Conservation (phyloP, 2,888 invertebrate genomes). For the Drosophila antonietae region DNA sequence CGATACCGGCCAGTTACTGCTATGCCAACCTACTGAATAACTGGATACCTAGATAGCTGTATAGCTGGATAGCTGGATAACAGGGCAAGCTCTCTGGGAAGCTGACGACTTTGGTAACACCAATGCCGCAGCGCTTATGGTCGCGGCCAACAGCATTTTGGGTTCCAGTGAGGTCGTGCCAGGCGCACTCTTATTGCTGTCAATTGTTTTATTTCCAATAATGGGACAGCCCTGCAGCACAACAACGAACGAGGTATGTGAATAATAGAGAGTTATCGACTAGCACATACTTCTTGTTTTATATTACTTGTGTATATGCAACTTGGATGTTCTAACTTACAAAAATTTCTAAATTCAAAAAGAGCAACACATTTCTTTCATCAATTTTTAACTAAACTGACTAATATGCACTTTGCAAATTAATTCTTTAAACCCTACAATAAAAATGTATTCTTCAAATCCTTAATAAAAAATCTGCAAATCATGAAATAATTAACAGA, state of each 20-base stretch:
- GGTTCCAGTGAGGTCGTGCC: constrained; percentile 92
- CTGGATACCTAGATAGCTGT: constrained; percentile 1
- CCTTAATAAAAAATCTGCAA: too few species aligned
- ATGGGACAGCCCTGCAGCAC: constrained; percentile 89
- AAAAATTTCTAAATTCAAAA: too few species aligned
- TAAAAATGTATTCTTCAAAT: too few species aligned
- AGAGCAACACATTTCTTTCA: too few species aligned
- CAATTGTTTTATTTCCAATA: constrained; percentile 91
- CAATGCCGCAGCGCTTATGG: constrained; percentile 88
- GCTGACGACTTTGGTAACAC: constrained; percentile 45
- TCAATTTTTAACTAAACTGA: too few species aligned
- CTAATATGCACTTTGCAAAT: too few species aligned
- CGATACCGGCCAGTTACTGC: constrained; percentile 3
- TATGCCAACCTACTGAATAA: neutral
- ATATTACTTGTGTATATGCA: neutral
- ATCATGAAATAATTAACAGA: too few species aligned
- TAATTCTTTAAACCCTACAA: too few species aligned
- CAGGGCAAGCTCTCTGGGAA: neutral
- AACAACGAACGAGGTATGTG: neutral
- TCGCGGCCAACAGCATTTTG: constrained; percentile 87
- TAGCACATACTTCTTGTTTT: constrained; percentile 6
- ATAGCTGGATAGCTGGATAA: neutral
- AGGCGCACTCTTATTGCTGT: constrained; percentile 91
- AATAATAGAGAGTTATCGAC: neutral
- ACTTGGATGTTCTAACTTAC: neutral